phyloP scores from a whole-genome alignment of 2,797 vertebrate genomes.

The Tolypeutes matacus region DNA sequence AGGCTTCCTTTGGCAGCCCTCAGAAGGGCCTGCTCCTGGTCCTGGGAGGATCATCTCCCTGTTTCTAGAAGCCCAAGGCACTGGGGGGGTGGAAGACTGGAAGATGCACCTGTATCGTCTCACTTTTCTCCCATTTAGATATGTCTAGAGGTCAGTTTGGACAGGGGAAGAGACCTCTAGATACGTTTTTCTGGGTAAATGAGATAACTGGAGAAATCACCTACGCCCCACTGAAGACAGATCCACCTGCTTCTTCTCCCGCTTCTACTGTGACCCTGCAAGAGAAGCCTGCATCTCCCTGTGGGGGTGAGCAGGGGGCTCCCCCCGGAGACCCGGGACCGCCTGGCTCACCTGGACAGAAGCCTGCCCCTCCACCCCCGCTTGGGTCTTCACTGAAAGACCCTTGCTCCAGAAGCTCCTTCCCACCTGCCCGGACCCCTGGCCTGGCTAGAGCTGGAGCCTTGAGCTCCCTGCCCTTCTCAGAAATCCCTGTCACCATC shows the following conservation, averaged over 20 bases:
- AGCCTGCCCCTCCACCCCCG: rapidly evolving
- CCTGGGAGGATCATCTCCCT: background rate
- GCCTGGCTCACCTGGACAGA: background rate
- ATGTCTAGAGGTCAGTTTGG: slow-evolving; percentile 29
- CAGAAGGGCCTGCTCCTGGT: background rate
- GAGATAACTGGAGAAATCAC: slow-evolving; percentile 68
- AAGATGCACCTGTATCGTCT: background rate
- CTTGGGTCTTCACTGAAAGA: background rate
- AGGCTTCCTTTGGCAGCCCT: background rate
- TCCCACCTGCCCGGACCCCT: rapidly evolving
- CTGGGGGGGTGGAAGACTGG: background rate
- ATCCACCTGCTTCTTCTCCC: background rate
- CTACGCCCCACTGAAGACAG: background rate
- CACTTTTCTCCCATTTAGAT: background rate
- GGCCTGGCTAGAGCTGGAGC: background rate
- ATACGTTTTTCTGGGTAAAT: slow-evolving; percentile 74
- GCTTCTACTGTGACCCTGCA: background rate
- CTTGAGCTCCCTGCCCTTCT: background rate
- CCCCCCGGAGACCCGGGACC: background rate
- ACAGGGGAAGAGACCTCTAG: slow-evolving; percentile 8
- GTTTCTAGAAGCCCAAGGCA: background rate
- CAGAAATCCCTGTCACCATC: background rate
- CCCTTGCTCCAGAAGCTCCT: background rate
- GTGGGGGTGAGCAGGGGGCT: background rate
- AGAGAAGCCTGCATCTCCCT: background rate